Percentiles rank a stretch among this genome's conserved stretches.
Evolutionary conservation across 1,140 invertebrate genomes (phyloP).

Genomic region (Globodera rostochiensis): DNA sequence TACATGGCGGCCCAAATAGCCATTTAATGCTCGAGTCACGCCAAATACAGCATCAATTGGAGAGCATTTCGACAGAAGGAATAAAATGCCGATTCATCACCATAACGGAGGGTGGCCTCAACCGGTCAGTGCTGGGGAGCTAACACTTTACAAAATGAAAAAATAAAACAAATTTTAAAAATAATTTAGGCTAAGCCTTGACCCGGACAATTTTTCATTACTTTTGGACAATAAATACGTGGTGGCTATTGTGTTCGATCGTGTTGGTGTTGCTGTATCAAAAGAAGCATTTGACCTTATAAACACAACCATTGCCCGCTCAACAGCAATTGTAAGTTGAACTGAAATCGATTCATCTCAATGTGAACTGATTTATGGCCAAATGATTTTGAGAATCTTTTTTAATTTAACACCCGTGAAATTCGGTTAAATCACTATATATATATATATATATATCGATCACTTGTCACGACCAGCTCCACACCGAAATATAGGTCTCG

Average conservation of each 20-base stretch:
- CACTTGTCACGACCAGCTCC: too few relatives aligned
- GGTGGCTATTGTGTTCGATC: neutral
- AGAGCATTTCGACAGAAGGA: neutral
- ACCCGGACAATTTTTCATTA: neutral
- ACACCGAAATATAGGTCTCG: neutral
- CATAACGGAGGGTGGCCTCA: neutral
- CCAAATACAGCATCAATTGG: neutral
- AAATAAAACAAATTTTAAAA: too few relatives aligned
- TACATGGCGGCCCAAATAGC: neutral
- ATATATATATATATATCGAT: too few relatives aligned
- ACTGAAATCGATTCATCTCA: neutral
- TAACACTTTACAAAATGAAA: too few relatives aligned
- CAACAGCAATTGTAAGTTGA: neutral
- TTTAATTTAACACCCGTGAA: too few relatives aligned
- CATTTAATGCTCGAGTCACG: neutral
- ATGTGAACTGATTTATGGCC: too few relatives aligned
- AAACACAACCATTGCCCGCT: neutral
- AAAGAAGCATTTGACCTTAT: neutral
- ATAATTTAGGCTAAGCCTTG: neutral
- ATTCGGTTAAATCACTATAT: too few relatives aligned
- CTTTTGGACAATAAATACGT: neutral
- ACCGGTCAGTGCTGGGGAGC: neutral
- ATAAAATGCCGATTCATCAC: neutral
- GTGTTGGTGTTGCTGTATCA: neutral
- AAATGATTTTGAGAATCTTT: too few relatives aligned